Base-by-base conservation (phyloP, 2,888 invertebrate species). In the Tetropium fuscum region DNA sequence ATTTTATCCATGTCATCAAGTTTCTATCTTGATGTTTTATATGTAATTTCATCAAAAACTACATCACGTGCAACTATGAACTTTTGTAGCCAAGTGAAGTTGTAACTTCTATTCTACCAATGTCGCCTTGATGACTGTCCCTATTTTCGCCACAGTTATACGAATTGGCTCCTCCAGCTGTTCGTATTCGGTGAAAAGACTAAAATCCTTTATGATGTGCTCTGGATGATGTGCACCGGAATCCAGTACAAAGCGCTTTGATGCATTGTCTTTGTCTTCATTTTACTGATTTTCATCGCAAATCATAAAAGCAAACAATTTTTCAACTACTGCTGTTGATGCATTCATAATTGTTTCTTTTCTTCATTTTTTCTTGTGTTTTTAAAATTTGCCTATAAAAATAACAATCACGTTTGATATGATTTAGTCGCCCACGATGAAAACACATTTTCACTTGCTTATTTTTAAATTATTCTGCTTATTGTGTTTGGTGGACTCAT, bases 351-450 rank as follows among this genome's bases (percentile, higher is more conserved):
- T n/a, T n/a, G n/a, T n/a, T n/a, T n/a, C n/a, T n/a, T n/a, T n/a
- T n/a, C n/a, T n/a, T n/a, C n/a, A n/a, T n/a, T n/a, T n/a, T n/a
- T n/a, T n/a, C n/a, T n/a, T n/a, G n/a, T n/a, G n/a, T n/a, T n/a
- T n/a, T n/a, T n/a, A n/a, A n/a, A n/a, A n/a, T 59, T 48, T 48
- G 59, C 59, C 73, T 71, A 40, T 55, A 69, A 55, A 69, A 66
- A 58, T 63, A 59, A 32, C 60, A 60, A 10, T 60, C 48, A 18
- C 53, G 43, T 58, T 60, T 48, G 2, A 53, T 38, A 53, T 60
- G 60, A 10, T 58, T 58, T 48, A 22, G 32, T 11, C 58, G 30
- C 2, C 61, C 61, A 58, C 58, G 6, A 22, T 22, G 22, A 22
- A 5, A 22, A 22, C 22, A 22, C 6, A 5, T 64, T 63, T 64